phyloP scores from a whole-genome alignment of 1,140 invertebrate species.

The Papilio glaucus region DNA sequence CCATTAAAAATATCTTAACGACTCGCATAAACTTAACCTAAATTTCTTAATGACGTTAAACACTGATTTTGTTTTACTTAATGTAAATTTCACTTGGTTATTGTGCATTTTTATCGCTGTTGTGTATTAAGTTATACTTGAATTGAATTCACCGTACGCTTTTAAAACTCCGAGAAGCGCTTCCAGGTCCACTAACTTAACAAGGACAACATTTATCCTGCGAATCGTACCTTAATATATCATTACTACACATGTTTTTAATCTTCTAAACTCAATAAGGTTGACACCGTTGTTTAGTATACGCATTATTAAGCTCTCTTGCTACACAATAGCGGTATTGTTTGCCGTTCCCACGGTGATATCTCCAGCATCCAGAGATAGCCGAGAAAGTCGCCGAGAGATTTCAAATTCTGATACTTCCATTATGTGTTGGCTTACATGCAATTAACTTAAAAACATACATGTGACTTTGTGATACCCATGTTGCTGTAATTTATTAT shows the following conservation, averaged over 20 bases:
- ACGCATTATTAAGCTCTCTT: constrained; percentile 38
- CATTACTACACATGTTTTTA: too few species aligned
- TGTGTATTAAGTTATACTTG: not conserved
- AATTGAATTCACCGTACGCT: too few species aligned
- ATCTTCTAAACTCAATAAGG: constrained; percentile 2
- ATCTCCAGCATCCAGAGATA: constrained; percentile 47
- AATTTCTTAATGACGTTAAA: constrained; percentile 28
- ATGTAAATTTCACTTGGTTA: not conserved
- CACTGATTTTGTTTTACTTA: constrained; percentile 13
- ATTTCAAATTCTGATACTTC: constrained; percentile 43
- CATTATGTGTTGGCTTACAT: constrained; percentile 36
- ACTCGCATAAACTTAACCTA: constrained; percentile 24
- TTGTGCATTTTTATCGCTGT: not conserved
- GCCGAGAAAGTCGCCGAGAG: constrained; percentile 49
- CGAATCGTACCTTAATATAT: too few species aligned
- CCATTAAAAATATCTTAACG: constrained; percentile 17
- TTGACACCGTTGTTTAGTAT: constrained; percentile 6
- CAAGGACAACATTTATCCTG: too few species aligned
- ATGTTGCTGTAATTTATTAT: not conserved
- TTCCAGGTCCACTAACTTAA: too few species aligned
- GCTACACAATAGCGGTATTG: constrained; percentile 52
- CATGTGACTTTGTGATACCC: constrained; percentile 6
- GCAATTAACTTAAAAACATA: constrained; percentile 42
- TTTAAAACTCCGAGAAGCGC: too few species aligned
- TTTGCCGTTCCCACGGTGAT: constrained; percentile 52